A percentile compares a stretch with the other conserved stretches of the same genome.
phyloP scores from a whole-genome alignment of 2,113 vertebrate genomes.

The Crocuta crocuta region DNA sequence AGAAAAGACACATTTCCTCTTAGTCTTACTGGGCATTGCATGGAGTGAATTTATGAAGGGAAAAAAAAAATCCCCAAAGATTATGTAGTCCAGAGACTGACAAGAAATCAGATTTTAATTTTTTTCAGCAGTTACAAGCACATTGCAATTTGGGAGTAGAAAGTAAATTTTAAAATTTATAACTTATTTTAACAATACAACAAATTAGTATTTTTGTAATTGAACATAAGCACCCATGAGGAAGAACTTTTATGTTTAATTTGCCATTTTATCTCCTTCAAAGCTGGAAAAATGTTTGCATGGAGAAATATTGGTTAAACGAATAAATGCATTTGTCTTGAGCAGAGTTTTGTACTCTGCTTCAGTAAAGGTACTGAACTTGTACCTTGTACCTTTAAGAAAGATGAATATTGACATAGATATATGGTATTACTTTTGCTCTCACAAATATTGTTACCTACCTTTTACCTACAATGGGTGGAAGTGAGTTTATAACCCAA shows the following conservation, averaged over 20 bases:
- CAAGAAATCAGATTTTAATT: neutral
- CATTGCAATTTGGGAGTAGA: neutral
- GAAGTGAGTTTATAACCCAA: neutral
- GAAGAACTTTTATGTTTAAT: neutral
- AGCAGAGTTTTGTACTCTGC: neutral
- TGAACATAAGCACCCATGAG: neutral
- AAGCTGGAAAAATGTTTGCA: neutral
- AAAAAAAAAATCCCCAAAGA: neutral
- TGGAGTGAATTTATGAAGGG: neutral
- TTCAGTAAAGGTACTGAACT: neutral
- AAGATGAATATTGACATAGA: neutral
- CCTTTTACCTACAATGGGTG: neutral
- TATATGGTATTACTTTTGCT: neutral
- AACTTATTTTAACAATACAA: neutral
- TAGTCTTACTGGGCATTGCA: neutral
- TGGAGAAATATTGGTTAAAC: neutral
- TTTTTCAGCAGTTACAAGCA: neutral
- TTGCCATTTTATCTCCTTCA: neutral
- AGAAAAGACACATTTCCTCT: neutral
- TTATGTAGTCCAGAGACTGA: neutral
- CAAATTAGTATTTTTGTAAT: neutral
- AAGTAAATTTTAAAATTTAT: neutral
- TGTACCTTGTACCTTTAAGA: neutral
- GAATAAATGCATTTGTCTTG: neutral
- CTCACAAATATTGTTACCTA: neutral